These are phyloP conservation scores for Ormyrus rosae DNA, from an alignment of 2,888 invertebrate species.

Conservation along the genomic window DNA sequence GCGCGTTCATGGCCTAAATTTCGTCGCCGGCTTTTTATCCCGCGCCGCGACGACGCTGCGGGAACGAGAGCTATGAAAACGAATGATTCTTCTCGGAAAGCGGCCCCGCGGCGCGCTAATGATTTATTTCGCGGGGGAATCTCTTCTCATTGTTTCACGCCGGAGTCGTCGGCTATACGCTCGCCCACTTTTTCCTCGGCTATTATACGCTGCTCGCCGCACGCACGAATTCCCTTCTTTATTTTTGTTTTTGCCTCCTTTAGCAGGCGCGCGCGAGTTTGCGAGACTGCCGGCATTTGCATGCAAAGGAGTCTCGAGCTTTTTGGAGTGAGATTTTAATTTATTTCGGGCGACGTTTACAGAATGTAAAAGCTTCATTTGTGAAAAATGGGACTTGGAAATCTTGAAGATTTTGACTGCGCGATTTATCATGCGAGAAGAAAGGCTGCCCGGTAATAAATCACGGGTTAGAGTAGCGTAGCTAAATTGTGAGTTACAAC, in stretches of 20 bases:
- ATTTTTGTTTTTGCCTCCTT: background rate
- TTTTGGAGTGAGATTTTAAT: conserved; percentile 21
- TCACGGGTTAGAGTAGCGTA: too few relatives aligned
- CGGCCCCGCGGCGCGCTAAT: background rate
- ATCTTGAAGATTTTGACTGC: too few relatives aligned
- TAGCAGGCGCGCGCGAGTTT: background rate
- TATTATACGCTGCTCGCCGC: background rate
- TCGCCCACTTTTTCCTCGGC: background rate
- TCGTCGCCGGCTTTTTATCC: background rate
- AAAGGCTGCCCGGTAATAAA: too few relatives aligned
- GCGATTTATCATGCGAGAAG: too few relatives aligned
- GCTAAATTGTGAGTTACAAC: too few relatives aligned
- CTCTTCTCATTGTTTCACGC: background rate
- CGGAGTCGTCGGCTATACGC: background rate
- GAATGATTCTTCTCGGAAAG: conserved; percentile 7
- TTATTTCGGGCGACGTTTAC: conserved; percentile 23
- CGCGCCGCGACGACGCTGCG: too few relatives aligned
- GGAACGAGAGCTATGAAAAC: conserved; percentile 12
- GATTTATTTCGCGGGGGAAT: conserved; percentile 10
- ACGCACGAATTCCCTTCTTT: background rate
- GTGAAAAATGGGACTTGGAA: background rate
- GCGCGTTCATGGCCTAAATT: background rate
- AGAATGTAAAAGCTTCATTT: conserved; percentile 8
- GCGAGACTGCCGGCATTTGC: conserved; percentile 4
- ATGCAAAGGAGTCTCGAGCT: conserved; percentile 7